phyloP scores from a whole-genome alignment of 2,888 invertebrate species.

The Andrena praecox region DNA sequence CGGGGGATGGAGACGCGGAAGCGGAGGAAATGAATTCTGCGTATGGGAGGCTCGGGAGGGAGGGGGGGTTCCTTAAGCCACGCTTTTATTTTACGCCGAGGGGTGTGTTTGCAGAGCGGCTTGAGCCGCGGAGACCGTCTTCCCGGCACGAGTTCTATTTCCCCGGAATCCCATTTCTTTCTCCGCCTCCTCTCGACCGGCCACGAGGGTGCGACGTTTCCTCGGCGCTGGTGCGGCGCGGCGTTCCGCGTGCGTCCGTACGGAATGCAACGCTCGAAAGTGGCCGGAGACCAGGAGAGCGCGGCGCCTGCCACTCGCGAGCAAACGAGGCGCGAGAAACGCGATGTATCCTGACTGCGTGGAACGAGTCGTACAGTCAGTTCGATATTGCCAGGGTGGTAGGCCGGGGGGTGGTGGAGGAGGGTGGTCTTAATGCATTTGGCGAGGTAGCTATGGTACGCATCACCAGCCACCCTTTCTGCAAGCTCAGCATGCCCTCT shows the following conservation, averaged over 20 bases:
- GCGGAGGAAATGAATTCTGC: not conserved
- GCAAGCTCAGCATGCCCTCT: slow-evolving; percentile 83
- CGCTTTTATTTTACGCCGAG: slow-evolving; percentile 51
- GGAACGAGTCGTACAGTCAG: slow-evolving; percentile 67
- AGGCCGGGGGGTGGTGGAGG: slow-evolving; percentile 25
- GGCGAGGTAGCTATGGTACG: slow-evolving; percentile 81
- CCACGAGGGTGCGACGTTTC: not conserved
- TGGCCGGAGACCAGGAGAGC: not conserved
- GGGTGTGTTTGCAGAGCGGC: slow-evolving; percentile 34
- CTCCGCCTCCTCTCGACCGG: not conserved
- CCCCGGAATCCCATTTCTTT: slow-evolving; percentile 47
- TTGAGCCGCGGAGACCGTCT: slow-evolving; percentile 57
- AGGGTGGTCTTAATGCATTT: slow-evolving; percentile 84
- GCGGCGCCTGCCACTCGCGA: slow-evolving; percentile 13
- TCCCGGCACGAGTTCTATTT: slow-evolving; percentile 72
- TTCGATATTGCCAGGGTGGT: slow-evolving; percentile 77
- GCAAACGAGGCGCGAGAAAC: slow-evolving; percentile 55
- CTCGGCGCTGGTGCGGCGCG: not conserved
- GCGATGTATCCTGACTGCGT: slow-evolving; percentile 46
- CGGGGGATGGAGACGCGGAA: not conserved
- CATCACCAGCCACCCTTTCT: slow-evolving; percentile 85
- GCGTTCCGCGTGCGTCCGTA: not conserved
- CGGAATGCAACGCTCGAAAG: not conserved
- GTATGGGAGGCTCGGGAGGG: not conserved
- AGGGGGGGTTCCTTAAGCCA: slow-evolving; percentile 26